phyloP scores from a whole-genome alignment of 2,888 invertebrate genomes.

The Andrena praecox region DNA sequence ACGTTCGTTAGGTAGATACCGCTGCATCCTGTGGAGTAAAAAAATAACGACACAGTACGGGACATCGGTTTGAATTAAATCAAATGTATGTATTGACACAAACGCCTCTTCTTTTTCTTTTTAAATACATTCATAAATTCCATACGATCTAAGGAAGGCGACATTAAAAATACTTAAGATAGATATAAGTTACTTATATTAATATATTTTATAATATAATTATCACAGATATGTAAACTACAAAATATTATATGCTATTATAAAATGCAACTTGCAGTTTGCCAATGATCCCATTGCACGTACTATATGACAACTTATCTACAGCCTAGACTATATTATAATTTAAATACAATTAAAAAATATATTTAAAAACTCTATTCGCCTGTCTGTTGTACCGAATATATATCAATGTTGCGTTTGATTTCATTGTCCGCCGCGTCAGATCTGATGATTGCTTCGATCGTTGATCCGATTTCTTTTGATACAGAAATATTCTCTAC shows the following conservation, averaged over 20 bases:
- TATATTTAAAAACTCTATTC: slow-evolving; percentile 72
- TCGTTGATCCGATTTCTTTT: slow-evolving; percentile 68
- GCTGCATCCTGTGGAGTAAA: not conserved
- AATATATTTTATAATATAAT: slow-evolving; percentile 80
- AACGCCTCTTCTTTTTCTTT: slow-evolving; percentile 42
- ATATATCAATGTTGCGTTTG: slow-evolving; percentile 69
- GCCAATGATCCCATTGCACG: slow-evolving; percentile 75
- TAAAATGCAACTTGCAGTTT: slow-evolving; percentile 79
- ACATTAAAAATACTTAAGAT: slow-evolving; percentile 59
- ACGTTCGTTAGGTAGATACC: slow-evolving; percentile 19
- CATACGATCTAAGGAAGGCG: slow-evolving; percentile 53
- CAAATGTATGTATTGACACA: slow-evolving; percentile 27
- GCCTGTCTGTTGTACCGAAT: slow-evolving; percentile 67
- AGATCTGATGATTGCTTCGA: slow-evolving; percentile 69
- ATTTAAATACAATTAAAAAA: slow-evolving; percentile 75
- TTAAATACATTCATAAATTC: slow-evolving; percentile 57
- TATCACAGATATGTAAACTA: slow-evolving; percentile 85
- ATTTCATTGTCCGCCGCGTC: slow-evolving; percentile 70
- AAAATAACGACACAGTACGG: not conserved
- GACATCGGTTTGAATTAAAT: slow-evolving; percentile 26
- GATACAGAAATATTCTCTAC: slow-evolving; percentile 67
- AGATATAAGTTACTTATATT: slow-evolving; percentile 80
- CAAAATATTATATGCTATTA: slow-evolving; percentile 81
- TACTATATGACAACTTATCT: slow-evolving; percentile 71
- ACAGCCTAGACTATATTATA: slow-evolving; percentile 68